Conservation (phyloP, 2,888 invertebrate genomes). For the Cyclophora albipunctata region DNA sequence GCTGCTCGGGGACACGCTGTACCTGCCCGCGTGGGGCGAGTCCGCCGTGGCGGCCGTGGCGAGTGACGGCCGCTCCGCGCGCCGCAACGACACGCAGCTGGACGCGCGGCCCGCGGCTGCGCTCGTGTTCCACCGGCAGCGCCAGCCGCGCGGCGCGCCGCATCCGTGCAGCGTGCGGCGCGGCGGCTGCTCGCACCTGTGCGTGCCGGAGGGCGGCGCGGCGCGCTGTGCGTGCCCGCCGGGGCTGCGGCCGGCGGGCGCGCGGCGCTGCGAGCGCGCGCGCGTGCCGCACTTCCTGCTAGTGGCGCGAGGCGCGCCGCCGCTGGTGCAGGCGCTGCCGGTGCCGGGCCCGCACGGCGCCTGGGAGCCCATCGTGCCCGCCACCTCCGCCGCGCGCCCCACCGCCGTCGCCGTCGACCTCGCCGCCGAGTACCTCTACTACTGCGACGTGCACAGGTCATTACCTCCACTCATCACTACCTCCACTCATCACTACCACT, state of each 20-base stretch:
- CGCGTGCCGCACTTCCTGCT: constrained; percentile 75
- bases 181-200: constrained; percentile 85
- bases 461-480: too few species aligned
- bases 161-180: constrained; percentile 82
- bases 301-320: constrained; percentile 71
- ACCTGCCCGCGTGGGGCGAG: constrained; percentile 82
- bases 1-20: constrained; percentile 83
- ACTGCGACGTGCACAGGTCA: constrained; percentile 68
- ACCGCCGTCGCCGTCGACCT: constrained; percentile 82
- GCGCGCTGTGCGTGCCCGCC: constrained; percentile 82
- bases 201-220: constrained; percentile 72
- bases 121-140: constrained; percentile 83
- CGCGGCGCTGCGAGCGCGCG: constrained; percentile 72
- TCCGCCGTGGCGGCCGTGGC: constrained; percentile 75
- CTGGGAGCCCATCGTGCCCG: constrained; percentile 82
- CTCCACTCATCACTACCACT: background rate
- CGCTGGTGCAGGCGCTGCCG: constrained; percentile 81
- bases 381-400: constrained; percentile 79
- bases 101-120: constrained; percentile 75
- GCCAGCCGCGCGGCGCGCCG: constrained; percentile 78
- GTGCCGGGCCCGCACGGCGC: constrained; percentile 46
- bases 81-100: constrained; percentile 11
- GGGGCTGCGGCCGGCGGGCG: constrained; percentile 77
- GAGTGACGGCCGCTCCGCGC: constrained; percentile 7
- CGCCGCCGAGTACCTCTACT: constrained; percentile 76